phyloP scores from a whole-genome alignment of 2,113 vertebrate genomes.

The Regulus satrapa region DNA sequence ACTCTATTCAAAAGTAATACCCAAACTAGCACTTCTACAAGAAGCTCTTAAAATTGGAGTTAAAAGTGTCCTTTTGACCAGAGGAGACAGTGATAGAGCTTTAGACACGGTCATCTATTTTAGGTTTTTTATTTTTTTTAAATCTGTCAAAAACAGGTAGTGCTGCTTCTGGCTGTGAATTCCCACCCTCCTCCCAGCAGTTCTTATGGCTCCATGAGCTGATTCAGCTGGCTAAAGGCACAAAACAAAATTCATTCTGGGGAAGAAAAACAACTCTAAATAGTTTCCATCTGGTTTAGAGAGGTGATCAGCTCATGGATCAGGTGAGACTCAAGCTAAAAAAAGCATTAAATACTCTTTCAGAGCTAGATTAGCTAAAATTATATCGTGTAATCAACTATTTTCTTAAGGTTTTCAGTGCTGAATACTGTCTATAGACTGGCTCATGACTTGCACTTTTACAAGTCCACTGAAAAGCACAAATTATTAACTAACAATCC shows the following conservation, averaged over 20 bases:
- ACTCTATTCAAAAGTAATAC: neutral
- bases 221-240: neutral
- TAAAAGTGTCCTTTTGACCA: neutral
- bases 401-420: slow-evolving; percentile 11
- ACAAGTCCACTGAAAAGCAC: neutral
- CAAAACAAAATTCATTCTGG: slow-evolving; percentile 1
- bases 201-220: neutral
- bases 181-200: neutral
- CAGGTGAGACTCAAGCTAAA: slow-evolving; percentile 25
- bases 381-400: neutral
- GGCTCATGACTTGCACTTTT: neutral
- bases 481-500: neutral
- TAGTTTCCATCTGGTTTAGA: slow-evolving; percentile 35
- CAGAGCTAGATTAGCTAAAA: slow-evolving; percentile 16
- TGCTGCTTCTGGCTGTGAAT: slow-evolving; percentile 1
- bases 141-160: neutral
- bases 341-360: slow-evolving; percentile 15
- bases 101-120: neutral
- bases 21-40: neutral
- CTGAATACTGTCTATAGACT: neutral
- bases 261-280: slow-evolving; percentile 40
- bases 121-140: neutral
- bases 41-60: neutral
- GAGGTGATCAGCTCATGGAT: slow-evolving; percentile 8
- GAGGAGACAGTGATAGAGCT: neutral